These are phyloP conservation scores for Galeruca laticollis DNA, from an alignment of 2,888 invertebrate genomes.

Conservation along the genomic window DNA sequence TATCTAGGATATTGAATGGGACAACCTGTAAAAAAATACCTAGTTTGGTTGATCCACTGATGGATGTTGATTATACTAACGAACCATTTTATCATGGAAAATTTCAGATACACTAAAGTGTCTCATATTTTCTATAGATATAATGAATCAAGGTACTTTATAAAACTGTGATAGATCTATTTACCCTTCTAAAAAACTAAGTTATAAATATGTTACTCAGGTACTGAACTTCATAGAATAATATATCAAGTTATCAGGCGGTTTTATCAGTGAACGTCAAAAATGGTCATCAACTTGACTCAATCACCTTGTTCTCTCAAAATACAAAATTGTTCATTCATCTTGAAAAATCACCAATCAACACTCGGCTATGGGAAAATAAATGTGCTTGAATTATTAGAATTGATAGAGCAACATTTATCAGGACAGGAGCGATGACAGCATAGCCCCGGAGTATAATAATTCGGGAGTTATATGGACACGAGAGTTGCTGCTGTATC, in stretches of 20 bases:
- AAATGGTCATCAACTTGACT: constrained; percentile 15
- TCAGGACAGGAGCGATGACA: constrained; percentile 4
- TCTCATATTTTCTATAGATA: neutral
- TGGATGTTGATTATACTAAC: neutral
- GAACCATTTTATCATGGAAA: neutral
- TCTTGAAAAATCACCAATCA: constrained; percentile 20
- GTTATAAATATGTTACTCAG: neutral
- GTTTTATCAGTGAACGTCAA: constrained; percentile 3
- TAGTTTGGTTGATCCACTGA: too few species aligned
- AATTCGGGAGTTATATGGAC: neutral
- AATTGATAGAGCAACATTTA: constrained; percentile 10
- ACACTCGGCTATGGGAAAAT: constrained; percentile 9
- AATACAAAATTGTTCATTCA: constrained; percentile 14
- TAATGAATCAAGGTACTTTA: neutral
- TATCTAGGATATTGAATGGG: too few species aligned
- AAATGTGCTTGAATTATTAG: constrained; percentile 16
- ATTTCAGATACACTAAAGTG: neutral
- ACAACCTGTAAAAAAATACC: too few species aligned
- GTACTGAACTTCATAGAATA: neutral
- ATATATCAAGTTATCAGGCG: neutral
- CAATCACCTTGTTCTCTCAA: constrained; percentile 1
- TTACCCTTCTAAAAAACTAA: neutral
- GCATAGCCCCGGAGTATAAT: constrained; percentile 15
- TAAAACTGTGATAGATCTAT: neutral
- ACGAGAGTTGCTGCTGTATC: too few species aligned